A percentile compares a stretch with the other conserved stretches of the same genome.
phyloP scores from a whole-genome alignment of 2,888 invertebrate genomes.

The Acleris literana region DNA sequence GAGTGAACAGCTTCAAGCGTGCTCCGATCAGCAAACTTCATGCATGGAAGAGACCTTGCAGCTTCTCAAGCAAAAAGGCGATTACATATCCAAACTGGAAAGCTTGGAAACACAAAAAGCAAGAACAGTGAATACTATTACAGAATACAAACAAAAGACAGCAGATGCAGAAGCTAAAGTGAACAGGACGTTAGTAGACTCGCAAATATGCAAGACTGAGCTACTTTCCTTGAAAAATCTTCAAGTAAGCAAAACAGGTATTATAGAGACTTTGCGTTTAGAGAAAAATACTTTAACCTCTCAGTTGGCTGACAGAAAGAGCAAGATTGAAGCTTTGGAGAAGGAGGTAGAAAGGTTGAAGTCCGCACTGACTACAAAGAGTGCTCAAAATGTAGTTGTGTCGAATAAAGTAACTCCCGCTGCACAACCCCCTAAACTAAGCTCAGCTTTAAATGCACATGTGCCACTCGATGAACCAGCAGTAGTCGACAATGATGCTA shows the following conservation, averaged over 20 bases:
- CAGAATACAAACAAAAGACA: conserved; percentile 59
- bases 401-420: conserved; percentile 70
- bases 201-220: conserved; percentile 74
- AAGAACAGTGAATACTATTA: conserved; percentile 59
- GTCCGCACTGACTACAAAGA: conserved; percentile 65
- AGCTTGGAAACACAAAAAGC: conserved; percentile 65
- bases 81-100: conserved; percentile 64
- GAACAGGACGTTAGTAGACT: conserved; percentile 68
- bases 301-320: conserved; percentile 68
- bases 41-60: conserved; percentile 73
- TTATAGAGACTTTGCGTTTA: conserved; percentile 71
- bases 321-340: conserved; percentile 70
- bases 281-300: conserved; percentile 72
- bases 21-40: conserved; percentile 69
- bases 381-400: conserved; percentile 57
- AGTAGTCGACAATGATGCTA: conserved; percentile 74
- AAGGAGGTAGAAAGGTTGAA: conserved; percentile 68
- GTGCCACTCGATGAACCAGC: conserved; percentile 70
- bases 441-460: conserved; percentile 64
- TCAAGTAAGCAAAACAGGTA: conserved; percentile 74
- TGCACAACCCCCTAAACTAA: conserved; percentile 67
- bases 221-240: conserved; percentile 75
- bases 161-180: conserved; percentile 66
- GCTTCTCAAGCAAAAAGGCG: conserved; percentile 70
- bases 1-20: conserved; percentile 70